Conservation (phyloP, 2,797 vertebrate species). For the Gymnodraco acuticeps region DNA sequence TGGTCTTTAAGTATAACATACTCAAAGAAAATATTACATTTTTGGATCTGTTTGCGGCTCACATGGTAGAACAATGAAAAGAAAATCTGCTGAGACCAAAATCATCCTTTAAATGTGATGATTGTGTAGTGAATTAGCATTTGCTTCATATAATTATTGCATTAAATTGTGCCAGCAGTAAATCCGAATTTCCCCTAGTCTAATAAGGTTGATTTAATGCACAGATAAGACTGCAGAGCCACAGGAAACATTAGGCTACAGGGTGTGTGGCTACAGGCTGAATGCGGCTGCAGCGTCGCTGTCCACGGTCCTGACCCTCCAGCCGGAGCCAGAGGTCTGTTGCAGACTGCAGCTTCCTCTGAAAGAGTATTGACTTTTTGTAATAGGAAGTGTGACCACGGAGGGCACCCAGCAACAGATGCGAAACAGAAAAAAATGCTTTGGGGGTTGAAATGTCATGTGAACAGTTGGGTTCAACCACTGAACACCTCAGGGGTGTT, state of each 20-base stretch:
- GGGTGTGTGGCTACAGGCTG: conserved; percentile 65
- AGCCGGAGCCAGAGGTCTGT: conserved; percentile 72
- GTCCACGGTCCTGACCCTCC: conserved; percentile 78
- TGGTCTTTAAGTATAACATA: not conserved
- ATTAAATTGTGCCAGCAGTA: conserved; percentile 5
- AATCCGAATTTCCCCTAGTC: conserved; percentile 2
- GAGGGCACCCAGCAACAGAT: conserved; percentile 78
- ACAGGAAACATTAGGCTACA: conserved; percentile 21
- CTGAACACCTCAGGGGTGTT: conserved; percentile 84
- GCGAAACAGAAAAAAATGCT: conserved; percentile 71
- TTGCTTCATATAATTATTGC: not conserved
- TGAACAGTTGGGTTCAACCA: conserved; percentile 85
- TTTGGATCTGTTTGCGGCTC: not conserved
- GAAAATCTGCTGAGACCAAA: not conserved
- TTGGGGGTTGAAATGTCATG: conserved; percentile 85
- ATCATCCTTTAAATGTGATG: not conserved
- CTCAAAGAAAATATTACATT: not conserved
- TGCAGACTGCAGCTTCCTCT: conserved; percentile 66
- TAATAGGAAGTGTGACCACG: conserved; percentile 81
- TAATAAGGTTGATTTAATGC: conserved; percentile 42
- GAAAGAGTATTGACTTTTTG: conserved; percentile 83
- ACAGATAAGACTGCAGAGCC: conserved; percentile 35
- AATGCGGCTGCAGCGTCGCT: conserved; percentile 70
- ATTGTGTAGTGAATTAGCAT: not conserved
- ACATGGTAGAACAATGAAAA: not conserved